Percentiles rank a stretch among this genome's conserved stretches.
phyloP scores from a whole-genome alignment of 2,888 invertebrate genomes.

The Pandemis cinnamomeana region DNA sequence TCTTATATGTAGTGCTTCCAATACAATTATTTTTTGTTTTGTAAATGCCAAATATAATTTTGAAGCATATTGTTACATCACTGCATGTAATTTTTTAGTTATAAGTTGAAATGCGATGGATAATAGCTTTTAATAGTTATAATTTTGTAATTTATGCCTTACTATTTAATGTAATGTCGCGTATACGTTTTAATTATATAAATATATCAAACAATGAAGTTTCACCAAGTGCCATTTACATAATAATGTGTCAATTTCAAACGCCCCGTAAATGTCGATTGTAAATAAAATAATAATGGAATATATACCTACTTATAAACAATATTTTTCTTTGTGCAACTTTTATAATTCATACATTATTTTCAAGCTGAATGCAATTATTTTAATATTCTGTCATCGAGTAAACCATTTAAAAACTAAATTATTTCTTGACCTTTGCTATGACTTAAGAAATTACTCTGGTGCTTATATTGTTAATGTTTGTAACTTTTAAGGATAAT shows the following conservation, averaged over 20 bases:
- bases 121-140: constrained; percentile 47
- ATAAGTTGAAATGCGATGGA: constrained; percentile 47
- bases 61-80: constrained; percentile 53
- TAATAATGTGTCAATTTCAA: constrained; percentile 19
- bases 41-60: constrained; percentile 64
- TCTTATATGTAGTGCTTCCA: constrained; percentile 69
- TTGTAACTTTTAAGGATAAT: constrained; percentile 45
- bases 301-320: not conserved
- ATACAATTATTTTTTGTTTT: constrained; percentile 53
- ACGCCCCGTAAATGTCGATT: not conserved
- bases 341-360: not conserved
- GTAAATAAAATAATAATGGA: not conserved
- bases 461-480: constrained; percentile 64
- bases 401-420: not conserved
- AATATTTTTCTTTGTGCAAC: not conserved
- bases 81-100: constrained; percentile 46
- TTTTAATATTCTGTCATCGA: too few species aligned
- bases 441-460: constrained; percentile 40
- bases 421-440: not conserved
- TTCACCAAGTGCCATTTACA: constrained; percentile 51
- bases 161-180: constrained; percentile 43
- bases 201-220: constrained; percentile 29
- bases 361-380: not conserved
- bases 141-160: constrained; percentile 44
- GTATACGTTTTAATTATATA: constrained; percentile 30